These are phyloP conservation scores for Machaerirhynchus nigripectus DNA, from an alignment of 2,113 vertebrate species.

Conservation along the genomic window DNA sequence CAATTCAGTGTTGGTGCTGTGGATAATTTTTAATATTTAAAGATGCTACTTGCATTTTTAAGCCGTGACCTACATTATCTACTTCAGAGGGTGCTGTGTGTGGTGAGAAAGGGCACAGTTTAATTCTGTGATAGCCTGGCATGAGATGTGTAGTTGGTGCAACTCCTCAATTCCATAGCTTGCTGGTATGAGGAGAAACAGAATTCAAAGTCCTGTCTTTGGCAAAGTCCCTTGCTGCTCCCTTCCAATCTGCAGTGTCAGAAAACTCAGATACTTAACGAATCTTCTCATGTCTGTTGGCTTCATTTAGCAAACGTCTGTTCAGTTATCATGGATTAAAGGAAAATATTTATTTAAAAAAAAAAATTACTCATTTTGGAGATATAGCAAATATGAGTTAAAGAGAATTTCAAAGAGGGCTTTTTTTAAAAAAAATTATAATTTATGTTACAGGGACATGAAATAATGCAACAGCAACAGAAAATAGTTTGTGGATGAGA, in stretches of 20 bases:
- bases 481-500: slow-evolving; percentile 2
- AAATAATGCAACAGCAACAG: background rate
- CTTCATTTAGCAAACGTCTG: slow-evolving; percentile 59
- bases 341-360: slow-evolving; percentile 47
- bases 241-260: slow-evolving; percentile 65
- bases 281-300: slow-evolving; percentile 62
- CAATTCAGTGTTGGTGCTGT: background rate
- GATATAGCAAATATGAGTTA: background rate
- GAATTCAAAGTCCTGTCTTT: slow-evolving; percentile 37
- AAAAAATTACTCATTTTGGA: background rate
- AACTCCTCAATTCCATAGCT: background rate
- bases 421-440: background rate
- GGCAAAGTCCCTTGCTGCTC: slow-evolving; percentile 33
- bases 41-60: background rate
- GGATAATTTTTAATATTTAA: background rate
- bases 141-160: background rate
- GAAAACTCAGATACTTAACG: slow-evolving; percentile 58
- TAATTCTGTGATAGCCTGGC: background rate
- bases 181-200: background rate
- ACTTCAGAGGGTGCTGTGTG: background rate
- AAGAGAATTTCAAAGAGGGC: slow-evolving; percentile 13
- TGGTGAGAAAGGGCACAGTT: background rate
- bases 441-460: background rate
- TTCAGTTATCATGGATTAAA: slow-evolving; percentile 52
- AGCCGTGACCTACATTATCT: background rate